Evolutionary conservation across 2,888 invertebrate species (phyloP), one percentile per base, ranked within the genome.

Genomic region (Elmis aenea): DNA sequence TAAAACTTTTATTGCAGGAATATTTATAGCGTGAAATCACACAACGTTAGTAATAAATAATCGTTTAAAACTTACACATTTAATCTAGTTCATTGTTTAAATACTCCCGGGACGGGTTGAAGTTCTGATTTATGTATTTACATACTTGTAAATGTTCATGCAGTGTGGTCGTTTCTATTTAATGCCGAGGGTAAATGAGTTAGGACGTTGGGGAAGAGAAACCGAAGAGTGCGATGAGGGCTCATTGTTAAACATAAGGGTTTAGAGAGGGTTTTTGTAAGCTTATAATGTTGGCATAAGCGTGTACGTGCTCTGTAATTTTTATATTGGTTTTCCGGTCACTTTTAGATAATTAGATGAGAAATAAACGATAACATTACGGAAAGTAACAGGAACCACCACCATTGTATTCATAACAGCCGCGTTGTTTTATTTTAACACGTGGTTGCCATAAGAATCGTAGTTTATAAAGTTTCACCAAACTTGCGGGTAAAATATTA

Each of bases 81-180:
- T 35, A 45, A 42, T 45, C 37, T 36, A 32, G 25, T 45, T 45
- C 42, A 42, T 42, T 45, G 41, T 45, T 45, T 38, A 38, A 42
- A 40, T 37, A 39, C 35, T 38, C 43, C 18, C 38, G 39, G 33
- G 38, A 46, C 45, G 38, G 45, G 45, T 45, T 40, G 26, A 26
- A 26, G 26, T 20, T 15, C 31, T 49, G 51, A 51, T 51, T 51
- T 51, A 49, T 51, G 34, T 51, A 44, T 51, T 51, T 51, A 49
- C 51, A 51, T 42, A 42, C 47, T 51, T 47, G 47, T 51, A 47
- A 49, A 38, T 38, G 45, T 45, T 39, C 34, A 30, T 34, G 38
- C 20, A 35, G 9, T 35, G 42, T 35, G 42, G 42, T 38, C 25
- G 34, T 31, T 35, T 38, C 38, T 32, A 38, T 35, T 38, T 38